Conservation (phyloP, 2,113 vertebrate genomes). For the Lates calcarifer region DNA sequence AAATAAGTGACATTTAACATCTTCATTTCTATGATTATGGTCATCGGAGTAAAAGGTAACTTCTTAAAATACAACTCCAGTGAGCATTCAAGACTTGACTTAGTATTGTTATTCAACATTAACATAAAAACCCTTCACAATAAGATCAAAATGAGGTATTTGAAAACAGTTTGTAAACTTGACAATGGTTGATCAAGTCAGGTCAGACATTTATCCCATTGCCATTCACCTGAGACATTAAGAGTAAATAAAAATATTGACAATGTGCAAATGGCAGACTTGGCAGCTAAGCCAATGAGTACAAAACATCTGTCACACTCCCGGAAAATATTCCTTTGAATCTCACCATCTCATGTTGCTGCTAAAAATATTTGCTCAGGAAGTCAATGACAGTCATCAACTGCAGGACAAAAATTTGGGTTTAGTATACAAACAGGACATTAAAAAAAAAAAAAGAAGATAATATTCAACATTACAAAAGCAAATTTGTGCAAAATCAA, state of each 20-base stretch:
- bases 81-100: conserved; percentile 22
- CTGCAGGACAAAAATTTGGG: neutral
- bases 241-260: conserved; percentile 28
- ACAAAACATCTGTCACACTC: conserved; percentile 5
- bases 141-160: conserved; percentile 14
- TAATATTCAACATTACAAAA: conserved; percentile 38
- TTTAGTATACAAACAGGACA: conserved; percentile 2
- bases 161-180: neutral
- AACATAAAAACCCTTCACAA: conserved; percentile 27
- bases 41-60: neutral
- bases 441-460: neutral
- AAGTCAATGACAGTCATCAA: neutral
- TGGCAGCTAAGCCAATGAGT: conserved; percentile 31
- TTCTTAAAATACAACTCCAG: neutral
- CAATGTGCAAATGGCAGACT: conserved; percentile 43
- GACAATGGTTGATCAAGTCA: neutral
- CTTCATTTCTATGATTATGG: neutral
- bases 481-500: conserved; percentile 43
- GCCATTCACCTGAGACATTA: conserved; percentile 10
- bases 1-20: conserved; percentile 27
- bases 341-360: neutral
- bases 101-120: conserved; percentile 28
- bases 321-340: conserved; percentile 1
- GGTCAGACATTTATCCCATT: neutral
- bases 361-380: neutral